Base-by-base conservation (phyloP, 1,140 invertebrate species). In the Drosophila novamexicana region DNA sequence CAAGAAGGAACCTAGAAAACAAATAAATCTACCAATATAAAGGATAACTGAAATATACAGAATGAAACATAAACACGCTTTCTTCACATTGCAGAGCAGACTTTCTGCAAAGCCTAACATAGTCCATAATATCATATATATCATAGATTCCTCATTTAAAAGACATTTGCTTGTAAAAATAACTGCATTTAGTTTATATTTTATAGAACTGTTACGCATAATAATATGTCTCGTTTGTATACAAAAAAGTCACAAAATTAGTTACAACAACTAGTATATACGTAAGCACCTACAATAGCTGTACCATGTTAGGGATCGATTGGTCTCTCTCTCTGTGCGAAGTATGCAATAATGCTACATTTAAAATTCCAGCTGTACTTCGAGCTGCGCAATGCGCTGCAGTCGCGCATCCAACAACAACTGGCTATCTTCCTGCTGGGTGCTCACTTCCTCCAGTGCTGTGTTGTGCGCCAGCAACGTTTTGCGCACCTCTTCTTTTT, bases 331-430 rank as follows among this genome's bases (percentile, higher is more conserved):
- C 32, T 52, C 40, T 56, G 22, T 34, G 29, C 49, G 7, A 18
- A 12, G 16, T 50, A 4, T 34, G 18, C 2, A 34, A 44, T 67
- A 54, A 34, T 36, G 34, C 68, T 85, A 78, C 39, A 52, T 49
- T 74, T 50, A 80, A 77, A 88, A 77, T 22, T 67, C 59, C 50
- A 88, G 56, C 18, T 68, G 34, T 22, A 73, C 63, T 5, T 50
- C 37, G n/a, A 75, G 16, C 6, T 77, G 42, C 1, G 76, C 49
- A 9, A 80, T 59, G 4, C 40, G 61, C 42, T 77, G 54, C 7
- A 88, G 64, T 65, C 73, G 65, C 18, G 44, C 42, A 45, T 88
- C 84, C 34, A 88, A 64, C 0, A 69, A 36, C 40, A 47, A 54
- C 40, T 66, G 67, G 8, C 67, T 65, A 10, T 50, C 22, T 9